These are phyloP conservation scores for Tupiocoris notatus DNA, from an alignment of 2,888 invertebrate genomes.

Conservation along the genomic window DNA sequence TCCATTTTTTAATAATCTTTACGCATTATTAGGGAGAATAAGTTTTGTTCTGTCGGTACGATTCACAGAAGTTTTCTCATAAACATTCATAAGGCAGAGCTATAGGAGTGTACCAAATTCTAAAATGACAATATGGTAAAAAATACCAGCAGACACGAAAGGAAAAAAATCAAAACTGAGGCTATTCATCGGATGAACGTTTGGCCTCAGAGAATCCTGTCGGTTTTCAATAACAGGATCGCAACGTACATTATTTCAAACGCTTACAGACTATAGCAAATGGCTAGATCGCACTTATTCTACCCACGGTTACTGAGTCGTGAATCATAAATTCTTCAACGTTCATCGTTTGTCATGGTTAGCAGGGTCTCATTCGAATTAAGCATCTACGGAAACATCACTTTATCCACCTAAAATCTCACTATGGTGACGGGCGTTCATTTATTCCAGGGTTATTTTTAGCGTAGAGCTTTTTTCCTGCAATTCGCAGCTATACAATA, in stretches of 20 bases:
- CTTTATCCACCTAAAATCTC: constrained; percentile 19
- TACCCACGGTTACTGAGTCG: constrained; percentile 19
- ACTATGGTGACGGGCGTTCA: constrained; percentile 22
- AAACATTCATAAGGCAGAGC: constrained; percentile 21
- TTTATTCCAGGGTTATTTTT: constrained; percentile 18
- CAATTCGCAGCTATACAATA: constrained; percentile 16
- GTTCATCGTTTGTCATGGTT: not conserved
- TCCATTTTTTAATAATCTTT: constrained; percentile 9
- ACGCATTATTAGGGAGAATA: not conserved
- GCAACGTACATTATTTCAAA: not conserved
- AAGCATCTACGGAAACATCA: constrained; percentile 6
- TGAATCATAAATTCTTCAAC: not conserved
- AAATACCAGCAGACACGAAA: too few species aligned
- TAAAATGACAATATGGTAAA: too few species aligned
- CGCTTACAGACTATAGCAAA: constrained; percentile 38
- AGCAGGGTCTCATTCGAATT: constrained; percentile 2
- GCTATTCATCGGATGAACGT: not conserved
- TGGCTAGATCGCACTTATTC: constrained; percentile 33
- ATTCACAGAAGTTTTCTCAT: not conserved
- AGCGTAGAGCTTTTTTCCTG: not conserved
- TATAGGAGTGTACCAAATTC: constrained; percentile 5
- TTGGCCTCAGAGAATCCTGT: not conserved
- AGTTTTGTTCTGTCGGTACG: not conserved
- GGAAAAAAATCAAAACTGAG: not conserved
- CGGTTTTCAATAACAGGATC: not conserved